A percentile compares a stretch with the other conserved stretches of the same genome.
Evolutionary conservation across 1,140 invertebrate species (phyloP).

Genomic region (Octopus sinensis): DNA sequence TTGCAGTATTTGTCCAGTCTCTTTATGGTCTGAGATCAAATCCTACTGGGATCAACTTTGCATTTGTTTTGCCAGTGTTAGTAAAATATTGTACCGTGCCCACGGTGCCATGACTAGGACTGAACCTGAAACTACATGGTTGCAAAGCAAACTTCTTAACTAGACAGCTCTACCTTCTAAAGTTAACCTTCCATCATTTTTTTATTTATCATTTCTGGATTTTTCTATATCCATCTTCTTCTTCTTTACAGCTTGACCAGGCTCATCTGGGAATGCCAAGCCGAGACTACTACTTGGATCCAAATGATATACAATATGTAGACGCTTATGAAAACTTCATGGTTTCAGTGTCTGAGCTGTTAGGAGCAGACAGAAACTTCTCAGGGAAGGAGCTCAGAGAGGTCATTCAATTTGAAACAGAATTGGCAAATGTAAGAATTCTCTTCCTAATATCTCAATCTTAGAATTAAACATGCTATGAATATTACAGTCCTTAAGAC

Average conservation of each 20-base stretch:
- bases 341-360: slow-evolving; percentile 68
- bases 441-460: slow-evolving; percentile 74
- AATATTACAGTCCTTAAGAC: too few relatives aligned
- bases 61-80: too few relatives aligned
- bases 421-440: slow-evolving; percentile 69
- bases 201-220: neutral
- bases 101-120: too few relatives aligned
- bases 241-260: slow-evolving; percentile 35
- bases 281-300: slow-evolving; percentile 77
- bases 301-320: slow-evolving; percentile 68
- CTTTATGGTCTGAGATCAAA: too few relatives aligned
- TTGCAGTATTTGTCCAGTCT: too few relatives aligned
- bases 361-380: slow-evolving; percentile 62
- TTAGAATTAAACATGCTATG: slow-evolving; percentile 64
- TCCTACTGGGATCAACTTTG: too few relatives aligned
- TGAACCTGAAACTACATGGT: too few relatives aligned
- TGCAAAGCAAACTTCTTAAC: too few relatives aligned
- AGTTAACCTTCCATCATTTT: too few relatives aligned
- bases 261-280: slow-evolving; percentile 75
- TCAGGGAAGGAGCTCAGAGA: slow-evolving; percentile 25
- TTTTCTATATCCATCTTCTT: neutral
- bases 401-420: slow-evolving; percentile 80
- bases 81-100: too few relatives aligned
- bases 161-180: too few relatives aligned
- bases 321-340: slow-evolving; percentile 76